Base-by-base conservation (phyloP, 2,888 invertebrate genomes). In the Pycnomerus fuliginosus region DNA sequence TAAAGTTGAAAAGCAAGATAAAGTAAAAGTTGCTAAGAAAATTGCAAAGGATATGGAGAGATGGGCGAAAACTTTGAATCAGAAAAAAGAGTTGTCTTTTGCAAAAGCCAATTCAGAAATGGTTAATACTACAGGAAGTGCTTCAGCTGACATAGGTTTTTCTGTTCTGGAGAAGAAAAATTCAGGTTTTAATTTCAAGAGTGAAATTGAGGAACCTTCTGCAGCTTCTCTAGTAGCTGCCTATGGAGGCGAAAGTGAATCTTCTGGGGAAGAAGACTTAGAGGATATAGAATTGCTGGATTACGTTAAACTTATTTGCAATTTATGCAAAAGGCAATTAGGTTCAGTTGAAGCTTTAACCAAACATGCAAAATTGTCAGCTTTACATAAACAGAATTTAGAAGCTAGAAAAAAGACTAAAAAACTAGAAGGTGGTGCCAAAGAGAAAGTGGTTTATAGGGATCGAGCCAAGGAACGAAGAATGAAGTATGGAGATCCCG, bases 61-160 rank as follows among this genome's bases (percentile, higher is more conserved):
- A 44, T 99, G 99, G 99, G 99, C 98, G 0, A 92, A 97, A 61
- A 92, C 92, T 7, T 75, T 97, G 52, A 98, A 98, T 69, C 96
- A 97, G 69, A 94, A 94, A 74, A 97, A 97, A 69, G 91, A 93
- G 71, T 72, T 50, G 70, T 76, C 15, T 70, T 76, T 53, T 8
- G 46, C 56, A 2, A 62, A 60, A 36, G 41, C 56, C 8, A 53
- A 48, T 23, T 42, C 50, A 5, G 65, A 67, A 23, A 46, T 36
- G 13, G 37, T 45, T 2, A 53, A 49, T 35, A 58, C 52, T 45
- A 60, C 65, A 40, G 75, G 76, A 0, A 80, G 83, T 49, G 90
- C 87, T 0, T 87, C 92, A 1, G 93, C 94, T 0, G 95, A 96
- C 73, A 91, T 94, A 30, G 95, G 94, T 0, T 96, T 91, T 68